Evolutionary conservation across 2,888 invertebrate species (phyloP), one percentile per base, ranked within the genome.

Genomic region (Chrysolina americana): DNA sequence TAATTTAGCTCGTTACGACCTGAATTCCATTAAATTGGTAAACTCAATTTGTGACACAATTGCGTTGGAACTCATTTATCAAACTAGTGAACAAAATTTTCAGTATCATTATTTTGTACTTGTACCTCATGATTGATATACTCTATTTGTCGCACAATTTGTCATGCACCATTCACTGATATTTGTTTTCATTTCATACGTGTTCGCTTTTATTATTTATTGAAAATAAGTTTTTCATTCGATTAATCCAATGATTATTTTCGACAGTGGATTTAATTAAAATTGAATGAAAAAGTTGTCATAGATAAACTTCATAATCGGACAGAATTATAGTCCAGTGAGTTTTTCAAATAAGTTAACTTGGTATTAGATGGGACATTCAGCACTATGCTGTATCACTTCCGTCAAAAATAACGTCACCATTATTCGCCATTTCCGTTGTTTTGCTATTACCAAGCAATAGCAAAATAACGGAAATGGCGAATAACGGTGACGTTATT

Each of bases 81-180:
- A 70, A 64, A 44, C 41, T 19, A 50, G 23, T 65, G 65, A 65
- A 70, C 53, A 19, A 41, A 65, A 56, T 65, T 65, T 71, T 56
- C 65, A 71, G 65, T 71, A 71, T 69, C 44, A 69, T 71, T 36
- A 71, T 71, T 71, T 48, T 63, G 56, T 65, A 65, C 65, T 56
- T 64, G 44, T 28, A 53, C 62, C 75, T 65, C 65, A 72, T 80
- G 78, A 80, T 80, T 78, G 79, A 80, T 79, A 74, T 72, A 71
- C 70, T 68, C 65, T 78, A 77, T 76, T 76, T 75, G 76, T 78
- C 78, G 73, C 75, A 64, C 71, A 73, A 80, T 79, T 80, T 79
- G 79, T 80, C 77, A 80, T 75, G 59, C 68, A 50, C 19, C 62
- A 70, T 41, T 73, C 71, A 73, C 64, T 76, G 74, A 76, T 79